Conservation (phyloP, 2,113 vertebrate genomes). For the Muntiacus muntjak region DNA sequence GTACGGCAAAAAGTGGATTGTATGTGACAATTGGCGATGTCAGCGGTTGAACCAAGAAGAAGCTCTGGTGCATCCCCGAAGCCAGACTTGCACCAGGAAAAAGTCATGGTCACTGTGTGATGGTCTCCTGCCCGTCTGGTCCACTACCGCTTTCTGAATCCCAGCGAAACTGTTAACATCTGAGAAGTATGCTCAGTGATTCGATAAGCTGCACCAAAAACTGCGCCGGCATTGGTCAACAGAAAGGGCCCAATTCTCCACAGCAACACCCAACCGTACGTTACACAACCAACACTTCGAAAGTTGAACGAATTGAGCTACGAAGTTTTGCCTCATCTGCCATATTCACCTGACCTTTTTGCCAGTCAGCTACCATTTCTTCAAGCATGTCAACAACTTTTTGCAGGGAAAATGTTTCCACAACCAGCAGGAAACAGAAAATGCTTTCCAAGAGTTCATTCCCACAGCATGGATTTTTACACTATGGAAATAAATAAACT, state of each 20-base stretch:
- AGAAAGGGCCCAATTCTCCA: neutral
- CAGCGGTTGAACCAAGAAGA: neutral
- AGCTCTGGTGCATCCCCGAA: neutral
- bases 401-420: neutral
- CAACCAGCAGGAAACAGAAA: neutral
- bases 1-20: neutral
- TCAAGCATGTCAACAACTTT: neutral
- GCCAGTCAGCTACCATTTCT: neutral
- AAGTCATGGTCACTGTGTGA: neutral
- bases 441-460: neutral
- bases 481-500: neutral
- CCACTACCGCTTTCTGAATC: neutral
- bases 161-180: neutral
- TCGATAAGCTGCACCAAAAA: neutral
- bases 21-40: neutral
- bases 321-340: neutral
- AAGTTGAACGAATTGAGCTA: neutral
- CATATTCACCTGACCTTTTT: neutral
- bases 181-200: neutral
- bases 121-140: neutral
- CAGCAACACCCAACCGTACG: accelerated
- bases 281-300: neutral
- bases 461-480: neutral
- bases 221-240: neutral
- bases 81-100: neutral